Evolutionary conservation across 1,140 invertebrate species (phyloP), one percentile per base, ranked within the genome.

Genomic region (Cataglyphis hispanica): DNA sequence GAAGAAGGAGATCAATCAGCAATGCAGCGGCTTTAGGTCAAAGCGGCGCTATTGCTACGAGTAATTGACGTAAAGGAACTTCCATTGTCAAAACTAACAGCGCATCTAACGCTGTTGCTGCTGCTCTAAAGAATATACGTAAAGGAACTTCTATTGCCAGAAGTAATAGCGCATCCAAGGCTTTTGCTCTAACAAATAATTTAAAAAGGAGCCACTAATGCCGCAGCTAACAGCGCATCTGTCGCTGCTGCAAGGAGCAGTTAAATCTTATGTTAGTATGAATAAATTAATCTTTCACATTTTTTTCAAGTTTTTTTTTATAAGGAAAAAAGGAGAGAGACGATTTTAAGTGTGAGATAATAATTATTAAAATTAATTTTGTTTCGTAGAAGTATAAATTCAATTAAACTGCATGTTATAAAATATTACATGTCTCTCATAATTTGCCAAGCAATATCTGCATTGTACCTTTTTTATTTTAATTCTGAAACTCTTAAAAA

Each of bases 341-440:
- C 16, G 3, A 19, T 50, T 46, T 50, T 19, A 50, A 50, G 5
- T 43, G 11, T 50, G 46, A 16, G 4, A 22, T n/a, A 70, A 22
- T 34, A 58, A 34, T 56, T 74, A 34, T 74, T 31, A 25, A 58
- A 74, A 50, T 19, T 53, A 53, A 60, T 58, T 56, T 72, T 46
- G 43, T 46, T 34, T 16, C 1, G 19, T 7, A 6, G 3, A 53
- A 31, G 8, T 74, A 25, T 58, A 74, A 0, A 58, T 25, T 37
- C 22, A 37, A 74, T 72, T 72, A 75, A 7, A 60, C 19, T 25
- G 22, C 3, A 13, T 22, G 27, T 4, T 60, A 60, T 8, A 6
- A 25, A 75, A 58, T 3, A 46, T 4, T 46, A 3, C 2, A 46
- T 37, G 2, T 25, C 4, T 70, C 13, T 46, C 13, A 46, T 46